phyloP scores from a whole-genome alignment of 2,888 invertebrate genomes.

The Drosophila siamana region DNA sequence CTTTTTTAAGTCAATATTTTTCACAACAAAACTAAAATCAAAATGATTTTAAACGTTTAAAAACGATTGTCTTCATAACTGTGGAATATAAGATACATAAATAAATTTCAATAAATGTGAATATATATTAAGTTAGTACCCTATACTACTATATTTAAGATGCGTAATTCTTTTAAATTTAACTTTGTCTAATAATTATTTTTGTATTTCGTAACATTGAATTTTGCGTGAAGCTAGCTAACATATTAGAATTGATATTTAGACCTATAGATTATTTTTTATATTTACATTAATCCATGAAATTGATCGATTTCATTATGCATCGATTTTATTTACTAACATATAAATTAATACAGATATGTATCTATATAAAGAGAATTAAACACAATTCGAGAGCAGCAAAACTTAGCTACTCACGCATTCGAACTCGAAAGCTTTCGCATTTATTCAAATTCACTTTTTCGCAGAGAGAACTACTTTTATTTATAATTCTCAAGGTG shows the following conservation, averaged over 20 bases:
- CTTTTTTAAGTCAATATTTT: conserved; percentile 30
- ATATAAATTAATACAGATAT: background rate
- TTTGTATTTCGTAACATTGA: too few species aligned
- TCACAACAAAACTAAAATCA: background rate
- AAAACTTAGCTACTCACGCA: conserved; percentile 5
- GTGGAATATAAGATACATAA: too few species aligned
- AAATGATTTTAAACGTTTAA: background rate
- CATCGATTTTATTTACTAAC: too few species aligned
- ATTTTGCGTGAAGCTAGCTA: too few species aligned
- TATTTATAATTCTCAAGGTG: conserved; percentile 37
- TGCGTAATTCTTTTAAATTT: too few species aligned
- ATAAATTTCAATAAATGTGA: too few species aligned
- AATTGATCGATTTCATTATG: background rate
- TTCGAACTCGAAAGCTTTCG: conserved; percentile 27
- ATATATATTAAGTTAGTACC: too few species aligned
- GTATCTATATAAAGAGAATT: background rate
- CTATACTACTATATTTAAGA: too few species aligned
- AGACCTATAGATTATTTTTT: too few species aligned
- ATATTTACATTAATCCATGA: background rate
- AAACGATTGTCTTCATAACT: too few species aligned
- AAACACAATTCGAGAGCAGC: background rate
- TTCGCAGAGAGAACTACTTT: conserved; percentile 12
- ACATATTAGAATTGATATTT: too few species aligned
- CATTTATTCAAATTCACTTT: background rate
- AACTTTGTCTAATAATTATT: too few species aligned